Evolutionary conservation across 2,797 vertebrate species (phyloP), one percentile per base, ranked within the genome.

Genomic region (Enteromius fasciolatus): DNA sequence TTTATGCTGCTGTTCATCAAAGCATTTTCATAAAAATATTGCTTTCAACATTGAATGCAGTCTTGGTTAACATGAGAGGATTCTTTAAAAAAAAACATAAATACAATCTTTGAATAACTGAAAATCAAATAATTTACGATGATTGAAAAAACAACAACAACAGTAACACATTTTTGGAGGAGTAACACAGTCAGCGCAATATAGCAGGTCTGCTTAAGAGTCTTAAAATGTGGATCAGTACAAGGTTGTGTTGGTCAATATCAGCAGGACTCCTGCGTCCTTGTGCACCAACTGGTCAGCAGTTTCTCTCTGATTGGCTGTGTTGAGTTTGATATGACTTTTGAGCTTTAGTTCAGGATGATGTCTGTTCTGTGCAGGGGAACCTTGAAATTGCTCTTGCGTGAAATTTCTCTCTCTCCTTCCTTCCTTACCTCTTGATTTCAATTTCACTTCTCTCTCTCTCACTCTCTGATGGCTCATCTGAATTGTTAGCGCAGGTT

Each of bases 381-480:
- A 75, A 86, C 86, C 48, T 67, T 63, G 61, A 20, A 77, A 72
- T 68, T 82, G 74, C 68, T 86, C 81, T 85, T 81, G 84, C 78
- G 76, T 89, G 87, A 87, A 86, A 86, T 86, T 85, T 81, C 80
- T 83, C 87, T 66, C 68, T 78, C 39, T 81, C 54, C 31, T 36
- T 25, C 39, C 15, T 46, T 41, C 75, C 41, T 31, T 67, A 69
- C 67, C 23, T 63, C 36, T 20, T 80, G 41, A 63, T 81, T 74
- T 83, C 79, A 74, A 63, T 76, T 82, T 82, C 31, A 75, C 23
- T 79, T 41, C 7, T 66, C 54, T 61, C 28, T 31, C 28, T 31
- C 28, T 31, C n/a, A 12, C 68, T 80, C 50, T 59, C 78, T 14
- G 25, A 18, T 11, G 31, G 41, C 46, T 81, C 69, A 74, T 74